Base-by-base conservation (phyloP, 2,888 invertebrate species). In the Habrosyne pyritoides region DNA sequence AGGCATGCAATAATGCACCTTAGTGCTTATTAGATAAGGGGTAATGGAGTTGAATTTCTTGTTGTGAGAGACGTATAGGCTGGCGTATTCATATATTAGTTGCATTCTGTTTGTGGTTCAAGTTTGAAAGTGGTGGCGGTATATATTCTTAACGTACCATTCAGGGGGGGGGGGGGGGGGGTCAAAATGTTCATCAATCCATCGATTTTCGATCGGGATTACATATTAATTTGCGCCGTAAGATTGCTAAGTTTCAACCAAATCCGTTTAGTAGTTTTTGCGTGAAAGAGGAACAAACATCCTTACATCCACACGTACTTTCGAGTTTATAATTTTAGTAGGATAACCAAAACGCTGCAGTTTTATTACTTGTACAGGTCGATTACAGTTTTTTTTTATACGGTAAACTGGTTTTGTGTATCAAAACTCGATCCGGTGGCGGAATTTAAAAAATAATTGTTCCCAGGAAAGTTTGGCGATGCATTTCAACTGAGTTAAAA, bases 331-430 rank as follows among this genome's bases (percentile, higher is more conserved):
- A 8, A 28, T 10, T 10, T 28, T 28, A 10, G 28, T 28, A 28
- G 28, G 28, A 8, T 28, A 8, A 8, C 28, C 1, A 28, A 5
- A 49, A 22, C 53, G 48, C 55, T 57, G 14, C 18, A 8, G 6
- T 33, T 50, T 18, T 18, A 1, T 55, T 18, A 52, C 64, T 71
- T 68, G 53, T 0, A 58, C 69, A 71, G 59, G 8, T 1, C 21
- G 10, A 4, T 24, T 47, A 59, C 55, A 51, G 22, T 22, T 64
- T 67, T 78, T 80, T 79, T 75, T 67, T 68, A 75, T 75, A 74
- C 64, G 53, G 51, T 52, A 67, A 83, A 81, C 83, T 54, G 64
- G 81, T 79, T 78, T 64, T 56, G 57, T 6, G 57, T 62, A 64
- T 63, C 61, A 56, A 69, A 67, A 73, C 74, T 66, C 57, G 75